These are phyloP conservation scores for Tubulanus polymorphus DNA, from an alignment of 2,888 invertebrate species.

Conservation along the genomic window DNA sequence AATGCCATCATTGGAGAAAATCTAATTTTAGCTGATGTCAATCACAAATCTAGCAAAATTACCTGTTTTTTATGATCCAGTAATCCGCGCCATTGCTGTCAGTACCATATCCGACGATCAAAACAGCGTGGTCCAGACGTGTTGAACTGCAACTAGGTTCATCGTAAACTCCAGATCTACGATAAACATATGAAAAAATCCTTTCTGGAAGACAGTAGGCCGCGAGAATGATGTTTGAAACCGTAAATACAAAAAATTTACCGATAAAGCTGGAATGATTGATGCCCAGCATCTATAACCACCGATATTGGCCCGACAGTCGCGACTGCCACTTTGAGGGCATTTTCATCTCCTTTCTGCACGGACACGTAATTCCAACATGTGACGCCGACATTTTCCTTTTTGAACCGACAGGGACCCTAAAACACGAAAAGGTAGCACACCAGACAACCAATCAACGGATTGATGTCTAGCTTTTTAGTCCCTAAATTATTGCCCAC, in stretches of 20 bases:
- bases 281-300: conserved; percentile 78
- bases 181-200: too few species aligned
- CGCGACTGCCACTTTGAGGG: conserved; percentile 73
- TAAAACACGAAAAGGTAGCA: too few species aligned
- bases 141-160: conserved; percentile 75
- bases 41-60: too few species aligned
- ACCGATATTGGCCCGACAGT: conserved; percentile 80
- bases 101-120: conserved; percentile 79
- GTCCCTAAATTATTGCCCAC: too few species aligned
- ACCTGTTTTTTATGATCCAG: conserved; percentile 83
- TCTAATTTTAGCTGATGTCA: too few species aligned
- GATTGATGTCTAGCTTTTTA: too few species aligned
- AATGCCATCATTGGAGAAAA: too few species aligned
- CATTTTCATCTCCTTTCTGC: conserved; percentile 67
- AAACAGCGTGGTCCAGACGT: conserved; percentile 79
- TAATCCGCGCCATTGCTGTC: conserved; percentile 63
- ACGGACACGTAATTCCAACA: conserved; percentile 78
- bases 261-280: conserved; percentile 68
- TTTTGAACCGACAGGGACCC: conserved; percentile 58
- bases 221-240: too few species aligned
- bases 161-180: conserved; percentile 64
- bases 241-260: too few species aligned
- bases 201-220: too few species aligned
- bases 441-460: too few species aligned
- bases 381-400: conserved; percentile 68